A percentile compares a stretch with the other conserved stretches of the same genome.
phyloP scores from a whole-genome alignment of 2,888 invertebrate species.

The Abrostola triplasia region DNA sequence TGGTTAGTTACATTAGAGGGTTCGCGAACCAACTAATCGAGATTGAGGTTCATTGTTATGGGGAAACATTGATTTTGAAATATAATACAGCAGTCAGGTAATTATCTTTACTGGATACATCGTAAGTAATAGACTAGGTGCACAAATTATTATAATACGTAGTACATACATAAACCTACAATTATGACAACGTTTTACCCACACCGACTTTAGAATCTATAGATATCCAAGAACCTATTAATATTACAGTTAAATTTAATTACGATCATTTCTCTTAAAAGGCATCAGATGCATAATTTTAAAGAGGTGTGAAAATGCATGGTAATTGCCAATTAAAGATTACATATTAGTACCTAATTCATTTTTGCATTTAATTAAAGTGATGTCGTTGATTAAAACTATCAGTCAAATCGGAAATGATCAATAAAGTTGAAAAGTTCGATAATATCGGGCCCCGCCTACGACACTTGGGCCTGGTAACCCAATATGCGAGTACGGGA shows the following conservation, averaged over 20 bases:
- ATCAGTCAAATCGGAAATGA: constrained; percentile 63
- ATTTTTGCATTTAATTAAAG: constrained; percentile 37
- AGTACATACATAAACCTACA: not conserved
- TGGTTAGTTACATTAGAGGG: constrained; percentile 18
- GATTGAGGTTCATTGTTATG: not conserved
- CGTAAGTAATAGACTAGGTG: too few relatives aligned
- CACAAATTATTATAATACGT: too few relatives aligned
- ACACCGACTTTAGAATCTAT: constrained; percentile 3
- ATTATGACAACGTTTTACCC: not conserved
- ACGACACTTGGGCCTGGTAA: constrained; percentile 79
- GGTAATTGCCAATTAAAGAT: constrained; percentile 41
- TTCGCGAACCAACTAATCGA: not conserved
- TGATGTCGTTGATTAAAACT: constrained; percentile 51
- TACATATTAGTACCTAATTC: constrained; percentile 29
- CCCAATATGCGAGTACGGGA: constrained; percentile 79
- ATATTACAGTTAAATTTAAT: constrained; percentile 16
- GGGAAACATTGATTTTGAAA: too few relatives aligned
- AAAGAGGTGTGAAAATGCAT: constrained; percentile 41
- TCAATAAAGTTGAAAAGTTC: constrained; percentile 72
- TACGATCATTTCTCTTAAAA: constrained; percentile 15
- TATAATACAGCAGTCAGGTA: too few relatives aligned
- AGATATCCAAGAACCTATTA: constrained; percentile 21
- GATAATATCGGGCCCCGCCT: constrained; percentile 71
- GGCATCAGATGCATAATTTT: constrained; percentile 25
- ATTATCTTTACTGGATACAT: too few relatives aligned